Base-by-base conservation (phyloP, 2,888 invertebrate species). In the Plagiodera versicolora region DNA sequence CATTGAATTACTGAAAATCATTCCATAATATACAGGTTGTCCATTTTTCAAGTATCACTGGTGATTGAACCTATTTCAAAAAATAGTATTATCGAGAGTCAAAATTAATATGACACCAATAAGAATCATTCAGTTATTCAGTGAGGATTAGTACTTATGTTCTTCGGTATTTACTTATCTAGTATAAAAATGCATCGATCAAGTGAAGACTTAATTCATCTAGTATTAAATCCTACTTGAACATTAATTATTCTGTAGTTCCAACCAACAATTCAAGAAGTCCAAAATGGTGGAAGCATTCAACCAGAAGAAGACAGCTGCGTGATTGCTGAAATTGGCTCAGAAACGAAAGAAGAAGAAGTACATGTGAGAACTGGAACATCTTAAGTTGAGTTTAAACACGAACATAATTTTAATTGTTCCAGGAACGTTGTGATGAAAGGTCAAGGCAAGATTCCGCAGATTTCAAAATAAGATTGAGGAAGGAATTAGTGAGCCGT, bases 401-500 rank as follows among this genome's bases (percentile, higher is more conserved):
- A 56, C 14, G 16, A 17, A 48, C 16, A 18, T 10, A 24, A 24
- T 17, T 24, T 61, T 6, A 14, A 11, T 53, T 62, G 24, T 64
- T 65, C 44, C 70, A 75, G 70, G 77, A 70, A 61, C 54, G 58
- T 9, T 60, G 83, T 74, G 83, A 83, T 74, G 81, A 83, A 67
- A 81, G 83, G 77, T 83, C 84, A 66, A 82, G 86, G 70, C 86
- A 87, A 77, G 89, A 90, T 76, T 89, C 90, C 48, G 90, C 92
- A 77, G 91, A 92, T 79, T 90, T 94, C 81, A 88, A 92, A 81
- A 85, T 88, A 77, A 83, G 90, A 76, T 83, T 95, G 72, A 84
- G 90, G 72, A 90, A 92, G 77, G 95, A 95, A 78, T 84, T 95
- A 59, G 89, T 93, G 68, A 91, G 89, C 77, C 85, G 93, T 74